Conservation (phyloP, 2,113 vertebrate species). For the Oostethus manadensis region DNA sequence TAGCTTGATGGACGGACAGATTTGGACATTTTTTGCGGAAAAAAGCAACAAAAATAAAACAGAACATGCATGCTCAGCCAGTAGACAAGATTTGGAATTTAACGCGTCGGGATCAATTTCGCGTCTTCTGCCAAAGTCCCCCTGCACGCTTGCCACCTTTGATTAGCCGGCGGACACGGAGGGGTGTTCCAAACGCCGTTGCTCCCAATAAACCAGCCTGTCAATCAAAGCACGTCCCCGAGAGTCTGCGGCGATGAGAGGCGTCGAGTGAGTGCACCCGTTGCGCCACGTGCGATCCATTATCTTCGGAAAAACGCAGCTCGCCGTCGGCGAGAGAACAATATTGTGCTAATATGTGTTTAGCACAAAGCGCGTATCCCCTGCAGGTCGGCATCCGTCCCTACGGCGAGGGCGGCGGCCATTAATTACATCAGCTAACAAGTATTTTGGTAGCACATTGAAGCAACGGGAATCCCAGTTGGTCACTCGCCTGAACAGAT, state of each 20-base stretch:
- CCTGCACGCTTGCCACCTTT: conserved; percentile 43
- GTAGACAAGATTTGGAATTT: no score
- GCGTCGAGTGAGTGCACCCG: conserved; percentile 75
- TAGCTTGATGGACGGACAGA: no score
- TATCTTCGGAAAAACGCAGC: conserved; percentile 54
- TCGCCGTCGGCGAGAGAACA: conserved; percentile 31
- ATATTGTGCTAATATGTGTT: conserved; percentile 76
- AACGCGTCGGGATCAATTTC: neutral
- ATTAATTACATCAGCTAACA: conserved; percentile 64
- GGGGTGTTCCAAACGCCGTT: conserved; percentile 57
- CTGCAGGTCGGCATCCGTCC: conserved; percentile 45
- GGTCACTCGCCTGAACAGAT: conserved; percentile 38
- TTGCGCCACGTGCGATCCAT: conserved; percentile 77
- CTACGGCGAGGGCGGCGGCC: conserved; percentile 28
- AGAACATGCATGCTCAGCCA: no score
- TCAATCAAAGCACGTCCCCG: conserved; percentile 69
- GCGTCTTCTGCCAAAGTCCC: conserved; percentile 2
- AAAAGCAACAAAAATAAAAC: no score
- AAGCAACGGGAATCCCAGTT: conserved; percentile 27
- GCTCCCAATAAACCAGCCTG: conserved; percentile 71
- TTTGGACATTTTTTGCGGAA: no score
- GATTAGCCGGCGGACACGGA: conserved; percentile 60
- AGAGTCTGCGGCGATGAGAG: conserved; percentile 73
- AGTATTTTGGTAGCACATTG: conserved; percentile 33
- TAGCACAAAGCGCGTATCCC: conserved; percentile 45